Conservation (phyloP, 2,797 vertebrate genomes). For the Steatocranus sp. region DNA sequence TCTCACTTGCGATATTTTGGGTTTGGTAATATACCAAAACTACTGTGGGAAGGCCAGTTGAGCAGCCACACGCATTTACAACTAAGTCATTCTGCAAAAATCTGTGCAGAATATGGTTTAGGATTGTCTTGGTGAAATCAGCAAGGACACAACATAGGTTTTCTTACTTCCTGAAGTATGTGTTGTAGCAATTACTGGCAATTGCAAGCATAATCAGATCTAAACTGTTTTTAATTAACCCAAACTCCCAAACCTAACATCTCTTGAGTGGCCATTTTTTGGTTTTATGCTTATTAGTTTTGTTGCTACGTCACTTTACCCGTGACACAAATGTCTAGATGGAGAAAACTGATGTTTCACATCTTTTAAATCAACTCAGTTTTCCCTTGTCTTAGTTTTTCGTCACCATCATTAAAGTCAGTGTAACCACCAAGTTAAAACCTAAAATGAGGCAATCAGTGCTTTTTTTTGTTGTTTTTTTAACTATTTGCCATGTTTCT, state of each 20-base stretch:
- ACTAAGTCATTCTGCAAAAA: background rate
- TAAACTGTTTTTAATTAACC: background rate
- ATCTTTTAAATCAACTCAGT: background rate
- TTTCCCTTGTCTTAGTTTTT: background rate
- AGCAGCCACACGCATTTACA: background rate
- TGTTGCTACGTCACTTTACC: background rate
- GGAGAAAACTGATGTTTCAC: background rate
- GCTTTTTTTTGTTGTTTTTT: background rate
- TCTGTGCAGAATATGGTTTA: background rate
- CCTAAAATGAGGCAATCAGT: background rate
- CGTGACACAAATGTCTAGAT: background rate
- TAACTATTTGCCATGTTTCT: background rate
- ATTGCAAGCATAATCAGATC: background rate
- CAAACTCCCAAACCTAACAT: background rate
- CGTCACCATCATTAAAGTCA: background rate
- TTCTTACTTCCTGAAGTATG: background rate
- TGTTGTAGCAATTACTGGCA: background rate
- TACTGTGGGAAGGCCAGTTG: background rate
- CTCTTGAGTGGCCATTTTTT: background rate
- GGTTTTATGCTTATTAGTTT: background rate
- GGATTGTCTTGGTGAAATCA: background rate
- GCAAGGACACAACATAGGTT: background rate
- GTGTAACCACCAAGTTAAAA: background rate
- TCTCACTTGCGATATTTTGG: background rate
- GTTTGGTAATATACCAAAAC: background rate